Evolutionary conservation across 2,888 invertebrate species (phyloP).

Genomic region (Drosophila flavopinicola): DNA sequence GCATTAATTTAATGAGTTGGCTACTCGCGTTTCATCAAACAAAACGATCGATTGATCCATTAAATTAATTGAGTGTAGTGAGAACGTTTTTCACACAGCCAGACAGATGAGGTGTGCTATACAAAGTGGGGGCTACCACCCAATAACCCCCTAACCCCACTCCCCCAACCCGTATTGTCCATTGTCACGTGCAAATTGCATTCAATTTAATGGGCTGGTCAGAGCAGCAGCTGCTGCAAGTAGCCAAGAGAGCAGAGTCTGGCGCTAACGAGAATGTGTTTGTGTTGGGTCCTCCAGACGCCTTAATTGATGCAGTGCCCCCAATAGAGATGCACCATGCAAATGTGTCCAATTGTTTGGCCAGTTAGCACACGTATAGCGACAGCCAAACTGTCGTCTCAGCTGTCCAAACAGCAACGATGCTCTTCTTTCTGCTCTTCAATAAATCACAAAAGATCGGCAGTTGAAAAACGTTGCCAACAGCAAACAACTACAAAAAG

Average conservation of each 20-base stretch:
- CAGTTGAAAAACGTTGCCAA: constrained; percentile 10
- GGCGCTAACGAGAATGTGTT: constrained; percentile 34
- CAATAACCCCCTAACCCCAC: not conserved
- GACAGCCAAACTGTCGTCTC: constrained; percentile 19
- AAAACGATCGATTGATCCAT: constrained; percentile 73
- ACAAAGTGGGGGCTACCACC: too few relatives aligned
- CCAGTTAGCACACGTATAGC: constrained; percentile 21
- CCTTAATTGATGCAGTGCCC: constrained; percentile 67
- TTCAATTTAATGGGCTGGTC: constrained; percentile 56
- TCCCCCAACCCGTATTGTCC: constrained; percentile 43
- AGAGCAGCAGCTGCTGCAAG: constrained; percentile 19
- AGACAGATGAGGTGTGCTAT: constrained; percentile 23
- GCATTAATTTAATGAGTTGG: constrained; percentile 47
- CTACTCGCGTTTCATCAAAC: constrained; percentile 35
- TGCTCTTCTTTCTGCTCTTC: constrained; percentile 27
- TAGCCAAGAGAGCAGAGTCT: constrained; percentile 19
- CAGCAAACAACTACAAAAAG: constrained; percentile 1
- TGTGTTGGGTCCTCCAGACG: constrained; percentile 53
- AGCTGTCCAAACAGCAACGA: constrained; percentile 40
- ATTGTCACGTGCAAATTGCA: constrained; percentile 58
- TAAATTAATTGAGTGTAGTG: constrained; percentile 74
- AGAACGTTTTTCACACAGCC: constrained; percentile 51
- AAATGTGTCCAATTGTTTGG: constrained; percentile 49
- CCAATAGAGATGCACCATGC: constrained; percentile 52
- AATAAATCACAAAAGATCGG: constrained; percentile 12